phyloP scores from a whole-genome alignment of 2,113 vertebrate species.

The Eidolon helvum region DNA sequence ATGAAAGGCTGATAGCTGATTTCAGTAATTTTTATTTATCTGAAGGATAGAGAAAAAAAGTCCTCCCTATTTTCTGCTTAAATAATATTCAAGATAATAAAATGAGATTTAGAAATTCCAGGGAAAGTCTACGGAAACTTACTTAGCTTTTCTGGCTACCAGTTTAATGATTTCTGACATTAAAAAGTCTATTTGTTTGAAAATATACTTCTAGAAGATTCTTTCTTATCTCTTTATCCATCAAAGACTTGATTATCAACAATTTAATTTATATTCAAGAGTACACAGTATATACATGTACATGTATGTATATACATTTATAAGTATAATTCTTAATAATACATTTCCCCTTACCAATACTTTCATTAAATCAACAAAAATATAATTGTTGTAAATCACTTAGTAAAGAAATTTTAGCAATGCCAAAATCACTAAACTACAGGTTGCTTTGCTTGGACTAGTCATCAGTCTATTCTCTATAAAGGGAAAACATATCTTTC shows the following conservation, averaged over 20 bases:
- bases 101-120: constrained; percentile 41
- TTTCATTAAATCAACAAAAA: constrained; percentile 8
- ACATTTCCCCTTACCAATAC: not conserved
- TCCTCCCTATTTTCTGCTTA: not conserved
- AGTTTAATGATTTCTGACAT: not conserved
- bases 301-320: not conserved
- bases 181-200: not conserved
- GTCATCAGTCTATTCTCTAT: not conserved
- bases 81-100: not conserved
- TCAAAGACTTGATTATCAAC: not conserved
- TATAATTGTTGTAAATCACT: not conserved
- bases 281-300: not conserved
- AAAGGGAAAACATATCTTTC: constrained; percentile 45
- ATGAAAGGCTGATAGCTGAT: not conserved
- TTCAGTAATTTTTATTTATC: not conserved
- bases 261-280: constrained; percentile 2
- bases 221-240: constrained; percentile 34
- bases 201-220: not conserved
- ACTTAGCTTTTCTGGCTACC: not conserved
- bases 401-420: not conserved
- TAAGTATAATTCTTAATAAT: constrained; percentile 49
- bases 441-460: constrained; percentile 34
- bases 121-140: not conserved
- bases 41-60: not conserved
- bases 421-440: constrained; percentile 35